Base-by-base conservation (phyloP, 2,113 vertebrate species). In the Heterotis niloticus region DNA sequence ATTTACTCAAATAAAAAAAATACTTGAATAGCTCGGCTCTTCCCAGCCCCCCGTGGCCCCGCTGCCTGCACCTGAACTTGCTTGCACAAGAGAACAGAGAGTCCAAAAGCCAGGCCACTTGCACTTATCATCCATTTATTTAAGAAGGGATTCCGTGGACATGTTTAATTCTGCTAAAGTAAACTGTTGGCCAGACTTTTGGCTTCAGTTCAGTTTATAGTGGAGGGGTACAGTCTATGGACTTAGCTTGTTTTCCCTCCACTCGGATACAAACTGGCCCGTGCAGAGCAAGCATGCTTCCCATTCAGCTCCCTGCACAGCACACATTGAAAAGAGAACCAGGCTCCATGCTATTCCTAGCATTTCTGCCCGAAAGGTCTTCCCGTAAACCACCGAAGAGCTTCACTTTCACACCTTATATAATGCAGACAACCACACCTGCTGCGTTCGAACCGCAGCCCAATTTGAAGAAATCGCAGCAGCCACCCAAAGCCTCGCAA, bases 101-200 rank as follows among this genome's bases (percentile, higher is more conserved):
- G 79, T 80, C 73, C 79, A 80, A 69, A 80, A 80, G 73, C 74
- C 74, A 68, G 67, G 44, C 65, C 29, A 70, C 77, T 76, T 52
- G 51, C 11, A 62, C 23, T 76, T 51, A 78, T 81, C 74, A 81
- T 64, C n/a, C 4, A 78, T 75, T 84, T 82, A 70, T 84, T 82
- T 69, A 34, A 65, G 79, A 75, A 64, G 69, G 75, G 54, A 82
- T 13, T 60, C 65, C 69, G 74, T 75, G 75, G 69, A 73, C 75
- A 80, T 24, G 14, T 62, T 71, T 80, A 60, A 28, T 66, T 79
- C 62, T 69, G 24, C 10, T 75, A 28, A 67, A 74, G 64, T 70
- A 65, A 44, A 79, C 66, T 29, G 71, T 70, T 52, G 57, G 54
- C 26, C 26, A 72, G 52, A 51, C 34, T 17, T 57, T 51, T 66